These are phyloP conservation scores for Unio pictorum DNA, from an alignment of 2,888 invertebrate genomes.

Conservation along the genomic window DNA sequence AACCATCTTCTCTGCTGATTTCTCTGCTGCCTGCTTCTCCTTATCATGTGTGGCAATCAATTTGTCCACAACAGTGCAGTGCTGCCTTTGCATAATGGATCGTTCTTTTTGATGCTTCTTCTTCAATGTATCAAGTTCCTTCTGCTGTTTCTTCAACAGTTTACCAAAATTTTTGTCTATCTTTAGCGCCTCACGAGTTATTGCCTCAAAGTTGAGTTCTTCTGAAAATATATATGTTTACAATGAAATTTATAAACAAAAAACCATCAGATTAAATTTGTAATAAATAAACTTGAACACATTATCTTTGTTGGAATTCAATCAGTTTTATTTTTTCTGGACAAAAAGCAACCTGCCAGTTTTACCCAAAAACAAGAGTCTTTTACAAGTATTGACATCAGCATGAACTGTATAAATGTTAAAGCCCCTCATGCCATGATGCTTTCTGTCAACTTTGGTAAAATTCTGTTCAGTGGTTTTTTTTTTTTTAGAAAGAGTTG, in stretches of 20 bases:
- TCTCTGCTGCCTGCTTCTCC: conserved; percentile 66
- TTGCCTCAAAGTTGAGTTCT: conserved; percentile 64
- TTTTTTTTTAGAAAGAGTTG: no score
- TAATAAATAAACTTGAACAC: neutral
- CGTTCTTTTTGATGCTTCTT: conserved; percentile 96
- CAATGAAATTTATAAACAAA: neutral
- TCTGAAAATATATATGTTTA: conserved; percentile 30
- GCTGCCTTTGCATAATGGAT: conserved; percentile 84
- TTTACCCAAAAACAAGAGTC: no score
- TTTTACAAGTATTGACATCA: no score
- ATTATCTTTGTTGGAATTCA: neutral
- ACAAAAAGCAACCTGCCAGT: no score
- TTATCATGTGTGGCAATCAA: conserved; percentile 78
- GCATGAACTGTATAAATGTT: no score
- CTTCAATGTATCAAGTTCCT: conserved; percentile 89
- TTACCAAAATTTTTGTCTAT: conserved; percentile 75
- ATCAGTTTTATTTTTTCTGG: no score
- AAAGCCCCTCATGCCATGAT: no score
- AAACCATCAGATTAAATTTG: neutral
- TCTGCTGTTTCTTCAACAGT: conserved; percentile 94
- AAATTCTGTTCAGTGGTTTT: no score
- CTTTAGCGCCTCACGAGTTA: conserved; percentile 66
- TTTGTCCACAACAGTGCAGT: conserved; percentile 93
- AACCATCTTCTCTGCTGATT: conserved; percentile 76
- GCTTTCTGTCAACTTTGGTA: no score